phyloP scores from a whole-genome alignment of 2,888 invertebrate species.

The Drosophila monieri region DNA sequence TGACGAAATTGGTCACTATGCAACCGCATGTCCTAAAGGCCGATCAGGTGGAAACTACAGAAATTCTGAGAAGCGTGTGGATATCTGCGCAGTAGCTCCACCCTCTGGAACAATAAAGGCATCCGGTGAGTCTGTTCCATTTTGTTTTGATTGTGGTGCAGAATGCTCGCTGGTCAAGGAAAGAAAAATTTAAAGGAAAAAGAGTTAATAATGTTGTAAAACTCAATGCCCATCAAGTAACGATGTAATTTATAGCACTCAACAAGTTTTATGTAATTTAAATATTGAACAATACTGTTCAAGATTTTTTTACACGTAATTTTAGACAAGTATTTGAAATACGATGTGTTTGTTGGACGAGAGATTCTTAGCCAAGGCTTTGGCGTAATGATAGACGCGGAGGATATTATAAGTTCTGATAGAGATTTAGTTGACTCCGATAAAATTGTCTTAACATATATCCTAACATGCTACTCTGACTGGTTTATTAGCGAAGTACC shows the following conservation, averaged over 20 bases:
- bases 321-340: background rate
- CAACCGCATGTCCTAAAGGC: background rate
- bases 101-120: background rate
- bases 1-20: conserved; percentile 4
- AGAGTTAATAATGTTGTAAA: background rate
- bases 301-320: background rate
- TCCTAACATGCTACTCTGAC: background rate
- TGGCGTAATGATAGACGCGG: too few relatives aligned
- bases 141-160: background rate
- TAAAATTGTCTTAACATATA: background rate
- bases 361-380: too few relatives aligned
- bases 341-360: background rate
- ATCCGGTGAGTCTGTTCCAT: background rate
- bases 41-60: conserved; percentile 1
- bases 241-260: background rate
- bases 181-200: conserved; percentile 1
- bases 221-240: too few relatives aligned
- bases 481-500: background rate
- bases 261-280: background rate
- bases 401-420: background rate
- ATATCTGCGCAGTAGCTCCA: background rate
- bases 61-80: background rate
- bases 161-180: background rate
- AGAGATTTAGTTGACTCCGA: background rate
- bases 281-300: background rate